Conservation (phyloP, 2,888 invertebrate species). For the Euplagia quadripunctaria region DNA sequence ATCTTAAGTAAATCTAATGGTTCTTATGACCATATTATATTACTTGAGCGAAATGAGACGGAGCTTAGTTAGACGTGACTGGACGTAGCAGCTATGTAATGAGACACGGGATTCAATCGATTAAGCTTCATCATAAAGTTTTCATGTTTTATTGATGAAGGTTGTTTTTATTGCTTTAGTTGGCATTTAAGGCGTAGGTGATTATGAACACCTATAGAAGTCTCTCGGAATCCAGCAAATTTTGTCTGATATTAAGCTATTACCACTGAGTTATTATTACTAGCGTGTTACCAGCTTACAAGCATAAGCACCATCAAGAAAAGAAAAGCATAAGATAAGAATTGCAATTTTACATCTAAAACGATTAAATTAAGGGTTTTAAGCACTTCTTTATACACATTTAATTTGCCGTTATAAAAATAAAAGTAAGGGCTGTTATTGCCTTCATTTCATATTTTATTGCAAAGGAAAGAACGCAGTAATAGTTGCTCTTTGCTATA, state of each 20-base stretch:
- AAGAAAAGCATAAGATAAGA: too few species aligned
- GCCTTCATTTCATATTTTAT: not conserved
- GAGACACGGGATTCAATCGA: slow-evolving; percentile 6
- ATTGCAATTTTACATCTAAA: not conserved
- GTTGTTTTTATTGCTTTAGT: slow-evolving; percentile 5
- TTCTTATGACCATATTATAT: slow-evolving; percentile 60
- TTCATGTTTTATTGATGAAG: slow-evolving; percentile 15
- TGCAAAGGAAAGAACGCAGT: too few species aligned
- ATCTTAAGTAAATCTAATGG: slow-evolving; percentile 62
- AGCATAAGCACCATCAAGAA: not conserved
- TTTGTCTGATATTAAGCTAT: not conserved
- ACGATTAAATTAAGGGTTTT: not conserved
- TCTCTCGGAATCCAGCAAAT: not conserved
- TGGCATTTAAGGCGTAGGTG: not conserved
- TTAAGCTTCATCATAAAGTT: slow-evolving; percentile 28
- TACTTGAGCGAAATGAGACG: slow-evolving; percentile 55
- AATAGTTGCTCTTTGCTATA: too few species aligned
- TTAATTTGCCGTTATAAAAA: not conserved
- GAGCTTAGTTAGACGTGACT: slow-evolving; percentile 24
- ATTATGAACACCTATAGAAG: not conserved
- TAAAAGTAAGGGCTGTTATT: not conserved
- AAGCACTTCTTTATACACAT: too few species aligned
- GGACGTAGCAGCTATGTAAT: slow-evolving; percentile 1
- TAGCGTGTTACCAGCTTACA: not conserved
- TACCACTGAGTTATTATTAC: too few species aligned